Evolutionary conservation across 2,888 invertebrate genomes (phyloP).

Genomic region (Ichneumoninae sp.): DNA sequence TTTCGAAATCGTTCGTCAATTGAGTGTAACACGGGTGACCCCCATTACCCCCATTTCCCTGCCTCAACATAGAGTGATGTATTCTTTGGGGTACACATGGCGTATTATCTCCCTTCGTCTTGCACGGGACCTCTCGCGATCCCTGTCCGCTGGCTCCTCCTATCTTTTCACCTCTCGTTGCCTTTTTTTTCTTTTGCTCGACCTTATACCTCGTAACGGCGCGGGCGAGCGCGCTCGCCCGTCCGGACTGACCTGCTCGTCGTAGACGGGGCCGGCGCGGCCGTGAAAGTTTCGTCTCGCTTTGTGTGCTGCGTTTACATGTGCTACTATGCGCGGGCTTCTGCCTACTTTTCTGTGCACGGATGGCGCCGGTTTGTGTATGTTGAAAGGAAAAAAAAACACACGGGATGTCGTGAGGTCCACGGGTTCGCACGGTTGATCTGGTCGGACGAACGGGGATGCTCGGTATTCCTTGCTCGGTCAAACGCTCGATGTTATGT

Average conservation of each 20-base stretch:
- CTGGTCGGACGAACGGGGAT: not conserved
- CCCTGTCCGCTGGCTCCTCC: constrained; percentile 49
- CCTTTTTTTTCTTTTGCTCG: constrained; percentile 34
- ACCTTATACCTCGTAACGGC: constrained; percentile 66
- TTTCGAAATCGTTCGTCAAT: not conserved
- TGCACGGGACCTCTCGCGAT: constrained; percentile 44
- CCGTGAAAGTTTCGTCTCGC: constrained; percentile 80
- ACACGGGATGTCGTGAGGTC: not conserved
- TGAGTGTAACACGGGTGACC: not conserved
- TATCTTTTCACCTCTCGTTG: constrained; percentile 63
- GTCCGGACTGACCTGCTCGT: constrained; percentile 78
- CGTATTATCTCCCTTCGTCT: constrained; percentile 43
- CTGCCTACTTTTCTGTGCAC: not conserved
- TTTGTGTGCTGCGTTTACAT: constrained; percentile 52
- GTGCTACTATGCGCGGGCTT: constrained; percentile 9
- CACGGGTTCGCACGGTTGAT: constrained; percentile 11
- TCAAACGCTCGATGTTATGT: not conserved
- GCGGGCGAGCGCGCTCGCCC: constrained; percentile 40
- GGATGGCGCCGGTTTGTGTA: not conserved
- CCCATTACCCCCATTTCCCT: not conserved
- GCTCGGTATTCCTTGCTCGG: not conserved
- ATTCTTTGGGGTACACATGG: constrained; percentile 21
- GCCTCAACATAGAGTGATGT: not conserved
- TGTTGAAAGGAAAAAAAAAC: not conserved
- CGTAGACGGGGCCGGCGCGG: constrained; percentile 75